These are phyloP conservation scores for Alentia gelatinosa DNA, from an alignment of 2,888 invertebrate species.

Conservation along the genomic window DNA sequence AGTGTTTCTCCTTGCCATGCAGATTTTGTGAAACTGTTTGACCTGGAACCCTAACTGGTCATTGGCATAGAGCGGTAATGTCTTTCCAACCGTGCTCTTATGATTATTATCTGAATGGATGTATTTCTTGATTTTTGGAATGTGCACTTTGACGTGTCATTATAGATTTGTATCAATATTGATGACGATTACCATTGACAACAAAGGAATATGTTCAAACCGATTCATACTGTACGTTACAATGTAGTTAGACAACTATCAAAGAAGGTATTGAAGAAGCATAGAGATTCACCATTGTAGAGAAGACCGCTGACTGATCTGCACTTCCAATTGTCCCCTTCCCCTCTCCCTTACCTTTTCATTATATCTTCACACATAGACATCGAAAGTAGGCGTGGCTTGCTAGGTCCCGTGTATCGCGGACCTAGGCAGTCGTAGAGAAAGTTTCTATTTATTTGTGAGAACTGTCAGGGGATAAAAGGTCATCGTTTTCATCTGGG, in stretches of 20 bases:
- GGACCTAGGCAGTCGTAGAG: not conserved
- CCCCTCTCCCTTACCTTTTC: constrained; percentile 30
- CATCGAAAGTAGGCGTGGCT: constrained; percentile 4
- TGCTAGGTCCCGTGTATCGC: not conserved
- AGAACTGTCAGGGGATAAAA: not conserved
- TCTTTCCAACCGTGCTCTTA: not conserved
- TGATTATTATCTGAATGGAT: not conserved
- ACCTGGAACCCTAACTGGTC: not conserved
- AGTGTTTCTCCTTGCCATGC: constrained; percentile 13
- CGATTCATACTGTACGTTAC: not conserved
- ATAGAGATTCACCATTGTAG: constrained; percentile 17
- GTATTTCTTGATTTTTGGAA: not conserved
- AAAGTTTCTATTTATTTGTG: not conserved
- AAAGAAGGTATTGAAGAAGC: not conserved
- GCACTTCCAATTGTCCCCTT: not conserved
- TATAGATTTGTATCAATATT: constrained; percentile 28
- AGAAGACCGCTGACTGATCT: not conserved
- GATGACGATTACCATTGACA: not conserved
- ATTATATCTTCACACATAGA: constrained; percentile 33
- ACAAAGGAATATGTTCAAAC: not conserved
- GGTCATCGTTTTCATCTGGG: too few species aligned
- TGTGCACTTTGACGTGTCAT: constrained; percentile 25
- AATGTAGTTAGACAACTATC: not conserved
- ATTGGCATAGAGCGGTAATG: not conserved
- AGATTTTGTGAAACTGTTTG: constrained; percentile 24